Evolutionary conservation across 1,140 invertebrate genomes (phyloP).

Genomic region (Nephotettix cincticeps): DNA sequence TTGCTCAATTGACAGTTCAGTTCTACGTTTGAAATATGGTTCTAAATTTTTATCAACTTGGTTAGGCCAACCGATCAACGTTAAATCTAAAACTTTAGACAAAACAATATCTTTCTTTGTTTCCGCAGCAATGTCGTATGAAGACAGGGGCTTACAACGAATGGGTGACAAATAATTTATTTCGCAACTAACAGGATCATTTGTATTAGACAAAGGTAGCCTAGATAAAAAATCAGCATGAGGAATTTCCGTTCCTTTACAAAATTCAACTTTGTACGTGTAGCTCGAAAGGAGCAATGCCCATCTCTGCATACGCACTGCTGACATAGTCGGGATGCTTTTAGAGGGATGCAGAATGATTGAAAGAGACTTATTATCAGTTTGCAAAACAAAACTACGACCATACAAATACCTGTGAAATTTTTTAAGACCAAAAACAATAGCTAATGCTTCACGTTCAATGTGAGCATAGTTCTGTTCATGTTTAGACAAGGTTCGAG

Average conservation of each 20-base stretch:
- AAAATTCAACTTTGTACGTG: not conserved
- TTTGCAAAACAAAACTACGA: not conserved
- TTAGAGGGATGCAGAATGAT: not conserved
- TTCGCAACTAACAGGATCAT: too few species aligned
- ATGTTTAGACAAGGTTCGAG: conserved; percentile 47
- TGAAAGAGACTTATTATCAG: not conserved
- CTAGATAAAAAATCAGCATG: conserved; percentile 14
- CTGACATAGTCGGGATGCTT: not conserved
- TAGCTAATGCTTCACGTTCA: not conserved
- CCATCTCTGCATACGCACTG: conserved; percentile 3
- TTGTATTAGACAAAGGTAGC: too few species aligned
- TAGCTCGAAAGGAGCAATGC: not conserved
- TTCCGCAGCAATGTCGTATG: too few species aligned
- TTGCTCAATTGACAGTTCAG: conserved; percentile 19
- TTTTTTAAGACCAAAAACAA: not conserved
- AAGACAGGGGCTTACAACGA: too few species aligned
- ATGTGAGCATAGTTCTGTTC: conserved; percentile 19
- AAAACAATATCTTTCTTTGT: too few species aligned
- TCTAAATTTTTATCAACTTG: not conserved
- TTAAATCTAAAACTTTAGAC: not conserved
- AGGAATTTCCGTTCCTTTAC: not conserved
- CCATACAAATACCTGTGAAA: not conserved
- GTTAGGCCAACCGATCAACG: not conserved
- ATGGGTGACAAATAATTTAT: too few species aligned
- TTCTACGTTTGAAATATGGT: not conserved